A percentile compares a stretch with the other conserved stretches of the same genome.
These are phyloP conservation scores for Conchocele bisecta DNA, from an alignment of 2,888 invertebrate species.

Conservation along the genomic window DNA sequence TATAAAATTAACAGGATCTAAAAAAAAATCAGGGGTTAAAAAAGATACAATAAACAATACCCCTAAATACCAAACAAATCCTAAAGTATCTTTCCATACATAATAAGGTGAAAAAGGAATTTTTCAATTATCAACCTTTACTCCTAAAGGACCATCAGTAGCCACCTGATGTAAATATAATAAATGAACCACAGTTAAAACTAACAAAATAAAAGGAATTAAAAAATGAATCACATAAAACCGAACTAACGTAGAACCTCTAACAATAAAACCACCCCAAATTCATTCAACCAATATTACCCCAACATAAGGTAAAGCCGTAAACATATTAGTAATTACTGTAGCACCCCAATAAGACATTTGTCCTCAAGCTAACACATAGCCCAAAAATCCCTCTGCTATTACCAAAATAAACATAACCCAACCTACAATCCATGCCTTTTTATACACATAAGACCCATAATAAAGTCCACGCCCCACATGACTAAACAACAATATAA, in stretches of 20 bases:
- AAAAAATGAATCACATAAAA: conserved; percentile 90
- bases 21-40: conserved; percentile 86
- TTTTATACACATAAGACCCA: conserved; percentile 83
- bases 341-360: conserved; percentile 92
- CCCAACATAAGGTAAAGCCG: conserved; percentile 89
- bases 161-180: conserved; percentile 66
- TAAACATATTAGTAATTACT: conserved; percentile 90
- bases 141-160: conserved; percentile 33
- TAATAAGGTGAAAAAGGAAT: conserved; percentile 40
- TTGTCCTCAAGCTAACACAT: conserved; percentile 88
- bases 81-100: conserved; percentile 27
- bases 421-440: conserved; percentile 87
- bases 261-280: conserved; percentile 90
- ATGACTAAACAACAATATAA: conserved; percentile 88
- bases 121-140: not conserved
- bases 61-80: not conserved
- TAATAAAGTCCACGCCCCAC: conserved; percentile 87
- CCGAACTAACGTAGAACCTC: conserved; percentile 90
- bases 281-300: conserved; percentile 87
- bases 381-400: conserved; percentile 90
- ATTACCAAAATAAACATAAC: conserved; percentile 88
- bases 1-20: conserved; percentile 90
- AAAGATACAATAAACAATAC: conserved; percentile 12
- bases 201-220: conserved; percentile 87
- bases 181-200: conserved; percentile 87